phyloP scores from a whole-genome alignment of 2,113 vertebrate species.

The Crotalus viridis region DNA sequence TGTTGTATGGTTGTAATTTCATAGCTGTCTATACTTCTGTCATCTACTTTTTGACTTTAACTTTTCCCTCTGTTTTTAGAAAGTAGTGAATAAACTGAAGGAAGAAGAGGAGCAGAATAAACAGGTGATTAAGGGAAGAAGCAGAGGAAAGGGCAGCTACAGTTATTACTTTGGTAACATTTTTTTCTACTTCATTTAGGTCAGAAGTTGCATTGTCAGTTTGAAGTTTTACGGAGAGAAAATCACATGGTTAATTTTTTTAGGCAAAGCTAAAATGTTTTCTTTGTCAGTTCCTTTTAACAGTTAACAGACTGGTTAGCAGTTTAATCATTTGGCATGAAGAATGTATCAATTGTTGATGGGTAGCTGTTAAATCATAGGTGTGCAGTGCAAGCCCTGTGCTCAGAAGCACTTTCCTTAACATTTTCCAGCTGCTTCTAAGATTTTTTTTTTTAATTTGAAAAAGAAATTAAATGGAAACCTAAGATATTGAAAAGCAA shows the following conservation, averaged over 20 bases:
- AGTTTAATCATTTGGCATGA: not conserved
- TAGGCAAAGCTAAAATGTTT: not conserved
- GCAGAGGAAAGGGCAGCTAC: not conserved
- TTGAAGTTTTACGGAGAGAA: not conserved
- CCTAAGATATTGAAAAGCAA: not conserved
- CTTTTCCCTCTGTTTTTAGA: constrained; percentile 34
- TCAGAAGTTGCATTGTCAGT: not conserved
- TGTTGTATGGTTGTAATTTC: not conserved
- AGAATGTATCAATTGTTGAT: not conserved
- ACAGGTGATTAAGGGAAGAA: constrained; percentile 14
- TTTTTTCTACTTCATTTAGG: not conserved
- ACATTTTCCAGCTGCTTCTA: not conserved
- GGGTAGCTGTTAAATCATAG: not conserved
- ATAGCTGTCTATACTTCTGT: not conserved
- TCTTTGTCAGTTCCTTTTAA: not conserved
- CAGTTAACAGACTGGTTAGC: not conserved
- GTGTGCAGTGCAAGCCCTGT: not conserved
- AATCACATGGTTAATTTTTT: not conserved
- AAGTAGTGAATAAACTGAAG: constrained; percentile 53
- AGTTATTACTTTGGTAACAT: not conserved
- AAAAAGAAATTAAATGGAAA: not conserved
- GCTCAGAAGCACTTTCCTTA: not conserved
- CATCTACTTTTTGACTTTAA: not conserved
- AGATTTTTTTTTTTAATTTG: not conserved
- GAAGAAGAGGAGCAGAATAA: constrained; percentile 53